Conservation (phyloP, 2,113 vertebrate species). For the Mus spicilegus region DNA sequence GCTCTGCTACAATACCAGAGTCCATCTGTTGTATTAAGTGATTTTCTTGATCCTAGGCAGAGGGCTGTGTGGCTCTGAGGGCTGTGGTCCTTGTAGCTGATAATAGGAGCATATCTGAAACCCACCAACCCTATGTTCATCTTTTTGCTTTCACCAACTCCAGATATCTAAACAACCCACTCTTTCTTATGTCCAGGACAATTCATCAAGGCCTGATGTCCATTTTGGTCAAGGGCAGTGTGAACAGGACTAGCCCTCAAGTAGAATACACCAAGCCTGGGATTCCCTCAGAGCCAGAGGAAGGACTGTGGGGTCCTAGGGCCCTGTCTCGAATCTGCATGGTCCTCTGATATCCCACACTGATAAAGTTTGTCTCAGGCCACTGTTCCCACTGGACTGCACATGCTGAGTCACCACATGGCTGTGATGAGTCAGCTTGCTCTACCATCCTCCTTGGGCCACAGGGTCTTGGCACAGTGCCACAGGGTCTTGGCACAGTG, state of each 20-base stretch:
- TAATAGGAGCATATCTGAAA: background rate
- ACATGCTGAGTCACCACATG: background rate
- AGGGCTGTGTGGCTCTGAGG: background rate
- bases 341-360: background rate
- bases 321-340: background rate
- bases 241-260: background rate
- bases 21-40: background rate
- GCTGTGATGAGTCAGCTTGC: background rate
- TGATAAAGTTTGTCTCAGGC: background rate
- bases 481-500: background rate
- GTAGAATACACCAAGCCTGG: background rate
- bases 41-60: background rate
- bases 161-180: accelerated
- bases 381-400: background rate
- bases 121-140: background rate
- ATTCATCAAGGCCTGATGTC: background rate
- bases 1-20: background rate
- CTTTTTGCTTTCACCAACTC: background rate
- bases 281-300: background rate
- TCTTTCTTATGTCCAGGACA: background rate
- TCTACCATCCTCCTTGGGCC: background rate
- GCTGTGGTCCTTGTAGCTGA: background rate
- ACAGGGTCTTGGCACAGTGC: background rate
- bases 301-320: background rate
- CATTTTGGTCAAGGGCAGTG: background rate